Base-by-base conservation (phyloP, 2,888 invertebrate species). In the Thalpophila matura region DNA sequence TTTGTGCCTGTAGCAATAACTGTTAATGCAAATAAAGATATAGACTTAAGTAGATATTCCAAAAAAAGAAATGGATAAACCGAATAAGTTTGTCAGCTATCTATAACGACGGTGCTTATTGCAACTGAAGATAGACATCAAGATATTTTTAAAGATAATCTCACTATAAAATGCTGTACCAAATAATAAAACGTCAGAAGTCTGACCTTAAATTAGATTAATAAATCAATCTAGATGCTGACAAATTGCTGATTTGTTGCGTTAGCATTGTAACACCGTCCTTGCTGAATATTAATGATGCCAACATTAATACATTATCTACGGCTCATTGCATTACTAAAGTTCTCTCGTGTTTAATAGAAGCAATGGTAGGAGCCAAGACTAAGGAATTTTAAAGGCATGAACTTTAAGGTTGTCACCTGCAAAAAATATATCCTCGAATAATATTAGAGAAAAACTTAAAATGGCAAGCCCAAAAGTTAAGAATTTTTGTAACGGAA, bases 241-340 rank as follows among this genome's bases (percentile, higher is more conserved):
- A 65, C 77, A 71, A 71, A 77, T 65, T 58, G 55, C 55, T 59
- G 56, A 65, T 77, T 65, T 59, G 35, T 63, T 71, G 37, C 45
- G 38, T 51, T 57, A 55, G 37, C 22, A 59, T 62, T 61, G 53
- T 74, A 45, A 42, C 26, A 40, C 18, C 37, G 77, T 62, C 74
- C 66, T 70, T 67, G 66, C 33, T 66, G 56, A 43, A 66, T 76
- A 76, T 68, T 75, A 75, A 75, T 72, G 58, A 72, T 61, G 27
- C 27, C 47, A 51, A 51, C 27, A 74, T 74, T 70, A 61, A 70
- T 59, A 42, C 42, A 74, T 69, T 74, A 61, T 60, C 24, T 51
- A 29, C 42, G 56, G 55, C 37, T 56, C 27, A 60, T 74, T 74
- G 50, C 62, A 20, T 53, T 43, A 64, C 29, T 27, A 55, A 2